These are phyloP conservation scores for Enteromius thamalakanensis DNA, from an alignment of 2,797 vertebrate genomes.

Conservation along the genomic window DNA sequence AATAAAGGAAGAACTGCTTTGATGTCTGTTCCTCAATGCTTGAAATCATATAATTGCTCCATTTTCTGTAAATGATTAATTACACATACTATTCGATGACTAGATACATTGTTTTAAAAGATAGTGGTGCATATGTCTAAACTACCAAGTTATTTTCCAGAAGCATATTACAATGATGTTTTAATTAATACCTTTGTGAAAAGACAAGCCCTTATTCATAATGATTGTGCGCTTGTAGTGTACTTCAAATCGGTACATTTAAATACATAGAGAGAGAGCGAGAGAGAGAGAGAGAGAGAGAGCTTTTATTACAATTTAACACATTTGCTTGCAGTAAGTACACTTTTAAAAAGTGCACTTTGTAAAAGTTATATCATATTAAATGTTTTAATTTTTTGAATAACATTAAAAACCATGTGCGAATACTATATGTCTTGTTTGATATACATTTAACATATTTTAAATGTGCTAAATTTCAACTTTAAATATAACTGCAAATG, in stretches of 20 bases:
- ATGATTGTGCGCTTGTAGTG: background rate
- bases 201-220: background rate
- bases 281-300: too few relatives aligned
- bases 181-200: background rate
- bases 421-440: background rate
- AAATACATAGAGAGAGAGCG: background rate
- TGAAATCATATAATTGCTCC: background rate
- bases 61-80: slow-evolving; percentile 4
- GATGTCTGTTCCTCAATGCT: background rate
- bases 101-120: background rate
- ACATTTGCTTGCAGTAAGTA: background rate
- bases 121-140: background rate
- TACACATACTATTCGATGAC: background rate
- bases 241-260: background rate
- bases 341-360: background rate
- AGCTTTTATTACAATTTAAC: background rate
- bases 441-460: background rate
- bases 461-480: background rate
- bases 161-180: background rate
- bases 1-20: slow-evolving; percentile 15
- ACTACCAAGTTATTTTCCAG: background rate
- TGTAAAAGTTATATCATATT: background rate
- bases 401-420: background rate
- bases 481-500: background rate
- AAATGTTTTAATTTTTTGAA: background rate